Evolutionary conservation across 2,113 vertebrate species (phyloP).

Genomic region (Gnathonemus echidnorhynchus): DNA sequence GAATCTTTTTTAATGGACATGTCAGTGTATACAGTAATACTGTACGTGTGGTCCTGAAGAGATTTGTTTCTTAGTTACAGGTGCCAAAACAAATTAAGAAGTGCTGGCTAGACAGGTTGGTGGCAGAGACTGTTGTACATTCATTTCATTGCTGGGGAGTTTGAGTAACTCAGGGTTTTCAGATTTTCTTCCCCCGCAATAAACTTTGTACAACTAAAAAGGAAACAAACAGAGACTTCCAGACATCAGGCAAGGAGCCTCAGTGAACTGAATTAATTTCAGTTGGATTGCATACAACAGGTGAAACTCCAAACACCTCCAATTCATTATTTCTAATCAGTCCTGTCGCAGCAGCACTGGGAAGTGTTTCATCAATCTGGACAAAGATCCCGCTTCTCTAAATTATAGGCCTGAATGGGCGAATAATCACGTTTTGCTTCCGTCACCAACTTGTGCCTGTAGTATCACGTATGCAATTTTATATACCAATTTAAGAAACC

Average conservation of each 20-base stretch:
- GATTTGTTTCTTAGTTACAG: constrained; percentile 4
- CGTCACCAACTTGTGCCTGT: background rate
- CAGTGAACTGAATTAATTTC: background rate
- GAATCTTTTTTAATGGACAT: background rate
- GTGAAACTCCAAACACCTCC: background rate
- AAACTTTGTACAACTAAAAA: background rate
- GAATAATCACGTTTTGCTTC: background rate
- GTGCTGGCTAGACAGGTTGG: background rate
- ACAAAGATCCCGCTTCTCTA: background rate
- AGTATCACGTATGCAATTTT: background rate
- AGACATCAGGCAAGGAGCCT: background rate
- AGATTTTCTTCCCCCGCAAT: background rate
- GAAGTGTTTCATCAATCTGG: background rate
- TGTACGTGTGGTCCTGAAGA: background rate
- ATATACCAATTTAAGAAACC: background rate
- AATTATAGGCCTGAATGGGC: background rate
- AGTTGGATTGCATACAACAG: background rate
- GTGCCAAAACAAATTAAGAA: constrained; percentile 8
- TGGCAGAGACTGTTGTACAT: background rate
- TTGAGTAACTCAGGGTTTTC: background rate
- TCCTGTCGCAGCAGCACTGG: background rate
- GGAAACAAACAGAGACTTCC: background rate
- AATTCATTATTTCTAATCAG: background rate
- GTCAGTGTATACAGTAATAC: background rate
- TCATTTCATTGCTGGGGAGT: background rate